A percentile compares a stretch with the other conserved stretches of the same genome.
These are phyloP conservation scores for Gorsachius magnificus DNA, from an alignment of 2,797 vertebrate species.

Conservation along the genomic window DNA sequence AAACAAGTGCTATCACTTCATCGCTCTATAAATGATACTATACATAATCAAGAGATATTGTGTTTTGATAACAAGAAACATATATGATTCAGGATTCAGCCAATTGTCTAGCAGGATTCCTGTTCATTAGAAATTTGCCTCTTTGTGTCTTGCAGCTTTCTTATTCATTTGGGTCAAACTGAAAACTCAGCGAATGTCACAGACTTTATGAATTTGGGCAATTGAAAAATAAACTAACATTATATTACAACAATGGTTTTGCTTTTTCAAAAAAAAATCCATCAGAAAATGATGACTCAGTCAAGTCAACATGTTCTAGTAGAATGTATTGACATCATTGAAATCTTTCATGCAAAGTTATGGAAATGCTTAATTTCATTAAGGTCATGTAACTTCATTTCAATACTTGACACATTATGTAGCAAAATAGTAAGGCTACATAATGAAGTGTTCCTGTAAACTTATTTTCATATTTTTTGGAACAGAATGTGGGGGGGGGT, in stretches of 20 bases:
- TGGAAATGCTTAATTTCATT: neutral
- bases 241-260: neutral
- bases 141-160: neutral
- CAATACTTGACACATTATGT: neutral
- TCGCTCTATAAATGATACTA: neutral
- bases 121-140: neutral
- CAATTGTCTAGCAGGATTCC: neutral
- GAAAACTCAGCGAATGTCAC: neutral
- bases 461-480: neutral
- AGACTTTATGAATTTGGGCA: neutral
- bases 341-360: neutral
- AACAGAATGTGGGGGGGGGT: neutral
- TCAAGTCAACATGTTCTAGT: neutral
- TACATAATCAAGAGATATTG: conserved; percentile 32
- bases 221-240: neutral
- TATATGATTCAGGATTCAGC: neutral
- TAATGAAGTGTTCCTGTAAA: neutral
- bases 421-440: neutral
- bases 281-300: neutral
- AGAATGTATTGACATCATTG: neutral
- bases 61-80: conserved; percentile 26
- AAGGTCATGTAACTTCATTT: neutral
- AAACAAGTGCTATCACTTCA: conserved; percentile 43
- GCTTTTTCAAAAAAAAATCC: neutral
- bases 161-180: neutral